phyloP scores from a whole-genome alignment of 2,888 invertebrate genomes.

The Drosophila paracracens region DNA sequence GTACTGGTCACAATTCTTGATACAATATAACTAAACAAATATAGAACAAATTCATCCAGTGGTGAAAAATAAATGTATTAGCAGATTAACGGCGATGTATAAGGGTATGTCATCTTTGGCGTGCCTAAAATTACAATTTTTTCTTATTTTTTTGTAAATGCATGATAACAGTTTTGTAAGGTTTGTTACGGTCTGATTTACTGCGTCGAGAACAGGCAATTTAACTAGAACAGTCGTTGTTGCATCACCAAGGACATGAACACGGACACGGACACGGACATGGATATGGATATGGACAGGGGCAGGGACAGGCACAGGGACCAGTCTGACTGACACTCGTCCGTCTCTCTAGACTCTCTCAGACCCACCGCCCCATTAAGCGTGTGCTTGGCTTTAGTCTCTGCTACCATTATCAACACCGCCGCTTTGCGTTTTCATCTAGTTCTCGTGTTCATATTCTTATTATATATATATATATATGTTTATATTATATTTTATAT shows the following conservation, averaged over 20 bases:
- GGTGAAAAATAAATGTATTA: background rate
- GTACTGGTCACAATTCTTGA: background rate
- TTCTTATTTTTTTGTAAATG: constrained; percentile 6
- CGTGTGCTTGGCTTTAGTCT: constrained; percentile 62
- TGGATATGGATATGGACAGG: constrained; percentile 8
- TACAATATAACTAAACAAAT: background rate
- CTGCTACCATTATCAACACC: constrained; percentile 74
- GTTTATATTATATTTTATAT: background rate
- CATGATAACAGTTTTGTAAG: constrained; percentile 27
- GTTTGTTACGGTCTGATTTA: constrained; percentile 69
- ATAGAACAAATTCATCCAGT: background rate
- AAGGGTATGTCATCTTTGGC: background rate
- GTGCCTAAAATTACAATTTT: background rate
- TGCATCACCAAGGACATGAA: constrained; percentile 64
- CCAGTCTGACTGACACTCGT: constrained; percentile 44
- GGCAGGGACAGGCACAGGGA: background rate
- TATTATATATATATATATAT: background rate
- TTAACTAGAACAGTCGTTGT: constrained; percentile 62
- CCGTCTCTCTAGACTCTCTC: constrained; percentile 39
- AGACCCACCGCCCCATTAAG: constrained; percentile 34
- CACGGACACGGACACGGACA: constrained; percentile 7
- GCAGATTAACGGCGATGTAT: background rate
- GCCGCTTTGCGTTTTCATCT: constrained; percentile 44
- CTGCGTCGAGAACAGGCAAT: constrained; percentile 69
- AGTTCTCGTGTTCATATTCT: constrained; percentile 20